These are phyloP conservation scores for Scophthalmus maximus DNA, from an alignment of 2,113 vertebrate genomes.

Conservation along the genomic window DNA sequence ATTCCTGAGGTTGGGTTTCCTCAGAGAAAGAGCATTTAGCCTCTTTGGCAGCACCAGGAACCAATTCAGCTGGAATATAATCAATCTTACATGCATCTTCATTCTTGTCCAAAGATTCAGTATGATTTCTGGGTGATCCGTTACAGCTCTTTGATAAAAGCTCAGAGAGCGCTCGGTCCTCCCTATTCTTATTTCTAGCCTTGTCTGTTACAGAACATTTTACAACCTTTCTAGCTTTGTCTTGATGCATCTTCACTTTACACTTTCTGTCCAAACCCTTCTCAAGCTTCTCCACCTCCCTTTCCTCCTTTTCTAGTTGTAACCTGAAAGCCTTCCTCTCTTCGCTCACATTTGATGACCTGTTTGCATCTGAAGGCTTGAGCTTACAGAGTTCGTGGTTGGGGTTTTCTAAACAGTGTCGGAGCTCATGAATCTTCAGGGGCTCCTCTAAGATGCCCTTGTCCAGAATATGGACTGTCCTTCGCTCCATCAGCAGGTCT, in stretches of 20 bases:
- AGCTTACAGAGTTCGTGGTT: neutral
- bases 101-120: too few relatives aligned
- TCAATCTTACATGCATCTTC: too few relatives aligned
- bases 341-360: neutral
- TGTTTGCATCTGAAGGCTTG: neutral
- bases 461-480: slow-evolving; percentile 65
- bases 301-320: slow-evolving; percentile 70
- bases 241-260: neutral
- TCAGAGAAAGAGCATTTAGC: neutral
- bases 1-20: neutral
- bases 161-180: too few relatives aligned
- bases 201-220: too few relatives aligned
- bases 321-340: slow-evolving; percentile 60
- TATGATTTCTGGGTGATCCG: too few relatives aligned
- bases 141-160: too few relatives aligned
- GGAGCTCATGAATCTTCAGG: slow-evolving; percentile 62
- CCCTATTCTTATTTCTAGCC: too few relatives aligned
- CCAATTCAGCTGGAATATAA: neutral
- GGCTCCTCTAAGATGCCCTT: slow-evolving; percentile 76
- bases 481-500: slow-evolving; percentile 62
- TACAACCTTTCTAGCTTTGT: neutral
- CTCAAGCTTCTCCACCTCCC: slow-evolving; percentile 73
- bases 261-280: slow-evolving; percentile 51
- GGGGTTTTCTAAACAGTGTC: neutral
- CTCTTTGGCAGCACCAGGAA: neutral